Evolutionary conservation across 92 coral and sea anemone species (phyloP).

Genomic region (Porites rus): DNA sequence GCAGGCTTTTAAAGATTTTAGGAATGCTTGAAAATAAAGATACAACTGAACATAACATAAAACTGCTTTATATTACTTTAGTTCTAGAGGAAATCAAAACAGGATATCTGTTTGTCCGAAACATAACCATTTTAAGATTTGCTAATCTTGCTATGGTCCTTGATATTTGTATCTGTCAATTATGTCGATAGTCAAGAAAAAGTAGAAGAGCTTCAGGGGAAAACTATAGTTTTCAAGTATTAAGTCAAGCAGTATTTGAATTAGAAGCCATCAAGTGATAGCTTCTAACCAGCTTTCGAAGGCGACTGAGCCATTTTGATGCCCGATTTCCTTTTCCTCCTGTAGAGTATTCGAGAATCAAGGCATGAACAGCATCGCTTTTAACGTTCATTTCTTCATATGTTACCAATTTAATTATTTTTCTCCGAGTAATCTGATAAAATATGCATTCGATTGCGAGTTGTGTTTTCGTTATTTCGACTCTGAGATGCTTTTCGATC

Average conservation of each 20-base stretch:
- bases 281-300: not conserved
- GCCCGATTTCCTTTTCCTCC: not conserved
- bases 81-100: conserved; percentile 9
- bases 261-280: not conserved
- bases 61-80: no score
- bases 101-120: conserved; percentile 20
- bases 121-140: conserved; percentile 5
- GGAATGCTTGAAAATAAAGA: not conserved
- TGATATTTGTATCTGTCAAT: conserved; percentile 2
- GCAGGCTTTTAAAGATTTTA: not conserved
- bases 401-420: conserved; percentile 6
- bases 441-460: no score
- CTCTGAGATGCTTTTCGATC: no score
- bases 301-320: not conserved
- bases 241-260: not conserved
- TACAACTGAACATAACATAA: not conserved
- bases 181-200: not conserved
- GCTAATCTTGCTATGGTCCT: conserved; percentile 12
- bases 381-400: not conserved
- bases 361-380: not conserved
- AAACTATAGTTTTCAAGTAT: not conserved
- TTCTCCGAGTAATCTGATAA: not conserved
- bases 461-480: no score
- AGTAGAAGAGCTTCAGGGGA: not conserved
- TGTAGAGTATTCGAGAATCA: not conserved